Percentiles rank a stretch among this genome's conserved stretches.
phyloP scores from a whole-genome alignment of 2,888 invertebrate species.

The Caenorhabditis imperialis region DNA sequence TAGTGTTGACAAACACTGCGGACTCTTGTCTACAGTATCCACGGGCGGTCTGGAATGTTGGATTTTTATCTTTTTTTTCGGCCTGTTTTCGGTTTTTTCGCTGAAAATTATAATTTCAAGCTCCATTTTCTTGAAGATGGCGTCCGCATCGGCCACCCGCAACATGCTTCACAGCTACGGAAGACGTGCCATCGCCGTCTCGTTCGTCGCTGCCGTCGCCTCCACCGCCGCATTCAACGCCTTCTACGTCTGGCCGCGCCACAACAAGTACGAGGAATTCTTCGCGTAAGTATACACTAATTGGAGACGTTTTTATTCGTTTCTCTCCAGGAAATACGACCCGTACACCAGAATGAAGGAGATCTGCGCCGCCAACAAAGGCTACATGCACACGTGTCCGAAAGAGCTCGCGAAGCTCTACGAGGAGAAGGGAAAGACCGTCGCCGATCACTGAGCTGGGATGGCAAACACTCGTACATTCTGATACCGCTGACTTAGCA shows the following conservation, averaged over 20 bases:
- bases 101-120: no score
- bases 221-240: slow-evolving; percentile 67
- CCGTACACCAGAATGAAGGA: slow-evolving; percentile 76
- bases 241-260: slow-evolving; percentile 71
- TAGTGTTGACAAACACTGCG: no score
- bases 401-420: slow-evolving; percentile 72
- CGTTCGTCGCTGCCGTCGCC: slow-evolving; percentile 58
- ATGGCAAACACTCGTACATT: no score
- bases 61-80: no score
- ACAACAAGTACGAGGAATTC: slow-evolving; percentile 69
- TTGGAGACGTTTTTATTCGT: no score
- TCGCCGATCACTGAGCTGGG: slow-evolving; percentile 55
- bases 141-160: slow-evolving; percentile 65
- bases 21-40: no score
- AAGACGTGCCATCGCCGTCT: slow-evolving; percentile 58
- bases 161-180: slow-evolving; percentile 70
- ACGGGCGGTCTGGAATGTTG: no score
- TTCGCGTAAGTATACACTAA: slow-evolving; percentile 71
- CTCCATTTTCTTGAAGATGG: slow-evolving; percentile 50
- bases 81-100: slow-evolving; percentile 49
- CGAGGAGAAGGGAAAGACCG: slow-evolving; percentile 74
- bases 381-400: slow-evolving; percentile 76
- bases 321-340: slow-evolving; percentile 71
- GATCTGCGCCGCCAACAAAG: slow-evolving; percentile 73
- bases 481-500: no score